These are phyloP conservation scores for Lobophora halterata DNA, from an alignment of 2,888 invertebrate species.

Conservation along the genomic window DNA sequence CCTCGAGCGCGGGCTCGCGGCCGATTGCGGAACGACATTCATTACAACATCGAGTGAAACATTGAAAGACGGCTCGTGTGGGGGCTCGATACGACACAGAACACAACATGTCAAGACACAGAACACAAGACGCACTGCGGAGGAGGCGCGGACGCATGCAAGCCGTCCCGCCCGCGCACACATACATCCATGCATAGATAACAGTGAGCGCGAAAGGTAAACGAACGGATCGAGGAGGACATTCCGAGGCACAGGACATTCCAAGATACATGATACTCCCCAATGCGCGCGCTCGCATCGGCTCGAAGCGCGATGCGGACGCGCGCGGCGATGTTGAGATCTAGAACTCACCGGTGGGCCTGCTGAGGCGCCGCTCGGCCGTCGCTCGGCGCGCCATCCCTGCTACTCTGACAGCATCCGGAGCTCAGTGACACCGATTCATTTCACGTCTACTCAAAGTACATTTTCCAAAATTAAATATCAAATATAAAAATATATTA, in stretches of 20 bases:
- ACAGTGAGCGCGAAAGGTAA: constrained; percentile 69
- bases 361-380: constrained; percentile 39
- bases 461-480: constrained; percentile 20
- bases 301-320: constrained; percentile 50
- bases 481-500: constrained; percentile 7
- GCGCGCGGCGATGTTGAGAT: constrained; percentile 80
- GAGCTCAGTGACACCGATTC: constrained; percentile 37
- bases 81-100: constrained; percentile 67
- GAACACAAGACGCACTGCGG: constrained; percentile 73
- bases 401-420: constrained; percentile 22
- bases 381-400: constrained; percentile 34
- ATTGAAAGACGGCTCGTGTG: constrained; percentile 56
- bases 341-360: constrained; percentile 77
- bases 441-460: constrained; percentile 58
- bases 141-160: constrained; percentile 65
- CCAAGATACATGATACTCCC: constrained; percentile 82
- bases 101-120: constrained; percentile 79
- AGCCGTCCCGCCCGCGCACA: constrained; percentile 63
- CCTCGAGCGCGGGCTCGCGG: constrained; percentile 51
- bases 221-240: constrained; percentile 78
- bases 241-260: constrained; percentile 83
- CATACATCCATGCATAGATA: constrained; percentile 73
- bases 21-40: constrained; percentile 49
- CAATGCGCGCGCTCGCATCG: constrained; percentile 70
- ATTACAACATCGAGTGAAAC: constrained; percentile 62